phyloP scores from a whole-genome alignment of 2,113 vertebrate genomes.

The Buteo buteo region DNA sequence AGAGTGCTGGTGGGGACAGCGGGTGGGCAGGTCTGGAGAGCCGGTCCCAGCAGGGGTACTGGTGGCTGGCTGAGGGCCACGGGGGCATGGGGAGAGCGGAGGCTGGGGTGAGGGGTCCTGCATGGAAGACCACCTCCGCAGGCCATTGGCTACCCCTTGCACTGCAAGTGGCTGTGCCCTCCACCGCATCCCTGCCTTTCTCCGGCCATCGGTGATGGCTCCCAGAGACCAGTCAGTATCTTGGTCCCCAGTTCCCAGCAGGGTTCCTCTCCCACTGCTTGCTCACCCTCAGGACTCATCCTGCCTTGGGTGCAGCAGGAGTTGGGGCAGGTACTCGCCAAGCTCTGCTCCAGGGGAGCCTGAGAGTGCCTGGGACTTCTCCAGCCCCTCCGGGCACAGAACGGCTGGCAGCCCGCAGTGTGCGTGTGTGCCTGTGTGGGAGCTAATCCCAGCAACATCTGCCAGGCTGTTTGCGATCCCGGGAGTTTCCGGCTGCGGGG shows the following conservation, averaged over 20 bases:
- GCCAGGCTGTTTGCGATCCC: not conserved
- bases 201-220: rapidly evolving
- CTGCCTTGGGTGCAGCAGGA: not conserved
- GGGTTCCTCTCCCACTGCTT: not conserved
- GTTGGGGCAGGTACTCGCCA: rapidly evolving
- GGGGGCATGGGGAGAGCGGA: rapidly evolving
- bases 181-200: not conserved
- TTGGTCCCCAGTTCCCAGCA: not conserved
- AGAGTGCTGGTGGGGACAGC: rapidly evolving
- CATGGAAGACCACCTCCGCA: not conserved
- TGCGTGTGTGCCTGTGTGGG: not conserved
- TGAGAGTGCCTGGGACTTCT: rapidly evolving
- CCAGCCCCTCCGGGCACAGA: rapidly evolving
- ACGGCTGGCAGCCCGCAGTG: not conserved
- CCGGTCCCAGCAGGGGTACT: not conserved
- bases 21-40: not conserved
- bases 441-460: conserved; percentile 48
- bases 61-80: not conserved
- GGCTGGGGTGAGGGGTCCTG: not conserved
- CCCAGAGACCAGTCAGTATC: not conserved
- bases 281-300: not conserved
- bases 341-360: not conserved
- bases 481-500: not conserved
- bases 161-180: not conserved
- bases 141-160: not conserved